These are phyloP conservation scores for Halcyon senegalensis DNA, from an alignment of 2,113 vertebrate species.

Conservation along the genomic window DNA sequence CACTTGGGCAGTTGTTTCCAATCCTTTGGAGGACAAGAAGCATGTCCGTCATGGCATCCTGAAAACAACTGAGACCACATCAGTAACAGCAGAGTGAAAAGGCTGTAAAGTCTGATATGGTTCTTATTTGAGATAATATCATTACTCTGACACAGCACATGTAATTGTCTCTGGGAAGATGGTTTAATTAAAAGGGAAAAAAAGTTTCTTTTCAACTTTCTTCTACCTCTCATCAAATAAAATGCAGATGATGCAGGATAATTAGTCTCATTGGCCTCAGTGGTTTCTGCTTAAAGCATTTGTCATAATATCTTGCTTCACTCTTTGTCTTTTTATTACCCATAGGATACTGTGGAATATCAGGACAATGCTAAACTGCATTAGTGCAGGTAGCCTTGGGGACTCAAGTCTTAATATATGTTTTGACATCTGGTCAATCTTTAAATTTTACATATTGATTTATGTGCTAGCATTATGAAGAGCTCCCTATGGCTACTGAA, in stretches of 20 bases:
- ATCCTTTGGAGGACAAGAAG: not conserved
- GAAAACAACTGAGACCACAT: not conserved
- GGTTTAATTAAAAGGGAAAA: not conserved
- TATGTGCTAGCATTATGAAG: not conserved
- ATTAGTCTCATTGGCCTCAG: not conserved
- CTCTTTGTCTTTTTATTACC: not conserved
- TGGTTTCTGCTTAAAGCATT: not conserved
- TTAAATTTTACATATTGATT: constrained; percentile 13
- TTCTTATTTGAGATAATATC: not conserved
- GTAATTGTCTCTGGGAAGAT: not conserved
- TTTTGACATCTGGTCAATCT: not conserved
- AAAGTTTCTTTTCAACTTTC: not conserved
- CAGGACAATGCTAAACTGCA: not conserved
- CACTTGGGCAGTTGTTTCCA: not conserved
- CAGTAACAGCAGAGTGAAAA: not conserved
- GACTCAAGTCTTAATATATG: not conserved
- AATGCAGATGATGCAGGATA: not conserved
- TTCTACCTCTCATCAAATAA: not conserved
- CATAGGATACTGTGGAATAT: not conserved
- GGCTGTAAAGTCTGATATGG: not conserved
- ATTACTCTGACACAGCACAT: not conserved
- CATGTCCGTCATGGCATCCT: not conserved
- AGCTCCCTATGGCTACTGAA: not conserved
- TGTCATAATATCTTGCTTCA: not conserved
- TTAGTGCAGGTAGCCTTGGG: not conserved